phyloP scores from a whole-genome alignment of 1,140 invertebrate species.

The Nasonia giraulti region DNA sequence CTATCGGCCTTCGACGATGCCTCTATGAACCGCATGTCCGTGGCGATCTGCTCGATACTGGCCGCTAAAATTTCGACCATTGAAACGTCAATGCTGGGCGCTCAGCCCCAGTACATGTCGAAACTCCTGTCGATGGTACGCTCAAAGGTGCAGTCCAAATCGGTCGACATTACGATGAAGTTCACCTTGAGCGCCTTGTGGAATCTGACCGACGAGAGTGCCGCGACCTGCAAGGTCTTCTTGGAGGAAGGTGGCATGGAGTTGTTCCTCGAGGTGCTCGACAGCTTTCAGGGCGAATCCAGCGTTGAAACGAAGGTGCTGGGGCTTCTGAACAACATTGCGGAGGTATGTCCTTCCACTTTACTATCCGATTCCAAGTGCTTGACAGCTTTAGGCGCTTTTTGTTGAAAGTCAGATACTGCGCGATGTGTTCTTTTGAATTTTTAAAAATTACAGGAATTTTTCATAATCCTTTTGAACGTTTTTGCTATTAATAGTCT shows the following conservation, averaged over 20 bases:
- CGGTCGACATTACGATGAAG: slow-evolving; percentile 85
- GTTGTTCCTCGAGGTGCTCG: slow-evolving; percentile 82
- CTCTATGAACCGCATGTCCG: slow-evolving; percentile 87
- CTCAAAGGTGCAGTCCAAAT: slow-evolving; percentile 77
- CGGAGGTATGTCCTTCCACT: slow-evolving; percentile 78
- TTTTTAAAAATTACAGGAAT: background rate
- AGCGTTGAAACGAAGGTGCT: slow-evolving; percentile 88
- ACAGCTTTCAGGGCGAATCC: slow-evolving; percentile 78
- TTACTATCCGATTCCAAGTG: background rate
- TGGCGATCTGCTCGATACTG: slow-evolving; percentile 87
- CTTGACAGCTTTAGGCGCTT: background rate
- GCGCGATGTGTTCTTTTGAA: background rate
- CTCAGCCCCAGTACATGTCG: slow-evolving; percentile 82
- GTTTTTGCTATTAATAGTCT: background rate
- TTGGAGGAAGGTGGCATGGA: slow-evolving; percentile 82
- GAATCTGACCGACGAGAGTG: slow-evolving; percentile 88
- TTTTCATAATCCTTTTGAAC: background rate
- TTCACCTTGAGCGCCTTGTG: slow-evolving; percentile 88
- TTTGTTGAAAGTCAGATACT: background rate
- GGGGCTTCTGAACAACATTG: slow-evolving; percentile 88
- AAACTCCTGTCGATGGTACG: slow-evolving; percentile 83
- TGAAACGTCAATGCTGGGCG: slow-evolving; percentile 84
- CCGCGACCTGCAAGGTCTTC: slow-evolving; percentile 84
- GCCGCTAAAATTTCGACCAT: slow-evolving; percentile 84
- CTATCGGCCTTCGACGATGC: slow-evolving; percentile 83